Evolutionary conservation across 2,888 invertebrate species (phyloP).

Genomic region (Melanchra persicariae): DNA sequence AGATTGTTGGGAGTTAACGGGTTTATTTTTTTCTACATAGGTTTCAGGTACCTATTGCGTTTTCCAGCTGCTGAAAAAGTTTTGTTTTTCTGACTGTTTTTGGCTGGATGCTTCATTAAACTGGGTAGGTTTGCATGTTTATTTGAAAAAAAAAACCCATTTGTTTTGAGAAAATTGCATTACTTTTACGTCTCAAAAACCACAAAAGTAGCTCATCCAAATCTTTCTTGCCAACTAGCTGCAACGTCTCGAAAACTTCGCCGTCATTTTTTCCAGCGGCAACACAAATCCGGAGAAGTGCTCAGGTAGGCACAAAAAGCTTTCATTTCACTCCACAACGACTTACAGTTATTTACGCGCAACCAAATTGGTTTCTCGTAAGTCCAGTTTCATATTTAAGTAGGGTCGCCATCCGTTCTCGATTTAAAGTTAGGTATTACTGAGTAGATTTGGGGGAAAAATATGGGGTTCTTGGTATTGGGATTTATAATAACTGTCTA

Average conservation of each 20-base stretch:
- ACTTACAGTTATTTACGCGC: constrained; percentile 66
- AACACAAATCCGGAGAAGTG: constrained; percentile 60
- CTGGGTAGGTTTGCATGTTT: background rate
- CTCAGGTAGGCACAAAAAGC: constrained; percentile 65
- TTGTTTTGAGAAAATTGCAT: background rate
- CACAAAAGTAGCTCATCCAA: constrained; percentile 23
- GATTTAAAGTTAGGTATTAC: constrained; percentile 21
- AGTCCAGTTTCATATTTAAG: constrained; percentile 62
- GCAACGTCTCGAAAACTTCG: constrained; percentile 29
- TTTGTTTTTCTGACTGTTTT: background rate
- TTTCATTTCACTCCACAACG: constrained; percentile 60
- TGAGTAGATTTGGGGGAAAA: background rate
- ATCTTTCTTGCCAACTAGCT: constrained; percentile 30
- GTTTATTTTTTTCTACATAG: constrained; percentile 13
- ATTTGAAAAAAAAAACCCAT: no score
- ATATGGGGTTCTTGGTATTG: background rate
- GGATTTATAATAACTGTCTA: background rate
- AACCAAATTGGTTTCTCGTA: constrained; percentile 64
- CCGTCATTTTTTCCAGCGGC: constrained; percentile 46
- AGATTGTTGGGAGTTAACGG: constrained; percentile 36
- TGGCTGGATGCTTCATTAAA: background rate
- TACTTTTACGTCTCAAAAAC: background rate
- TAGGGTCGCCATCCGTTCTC: constrained; percentile 51
- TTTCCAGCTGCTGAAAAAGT: background rate
- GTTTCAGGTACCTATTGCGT: constrained; percentile 11